A percentile compares a stretch with the other conserved stretches of the same genome.
Conservation (phyloP, 53 echinoderm and acorn worm genomes). For the Paracentrotus lividus region DNA sequence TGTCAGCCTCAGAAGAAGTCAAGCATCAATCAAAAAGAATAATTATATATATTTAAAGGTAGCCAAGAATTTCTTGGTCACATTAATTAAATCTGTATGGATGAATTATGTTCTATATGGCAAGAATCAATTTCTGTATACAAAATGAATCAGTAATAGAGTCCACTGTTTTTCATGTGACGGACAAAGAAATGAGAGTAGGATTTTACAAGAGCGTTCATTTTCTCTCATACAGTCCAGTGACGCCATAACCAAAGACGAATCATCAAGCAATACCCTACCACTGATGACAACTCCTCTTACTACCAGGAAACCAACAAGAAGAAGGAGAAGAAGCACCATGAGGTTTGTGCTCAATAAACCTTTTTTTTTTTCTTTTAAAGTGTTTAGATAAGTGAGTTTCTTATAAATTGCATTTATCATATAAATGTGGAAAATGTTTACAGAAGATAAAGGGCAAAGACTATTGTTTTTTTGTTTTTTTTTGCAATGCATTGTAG, state of each 20-base stretch:
- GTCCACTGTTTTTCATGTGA: background rate
- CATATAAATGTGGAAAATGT: too few relatives aligned
- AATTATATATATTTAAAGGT: too few relatives aligned
- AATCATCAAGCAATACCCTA: constrained; percentile 59
- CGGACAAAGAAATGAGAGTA: background rate
- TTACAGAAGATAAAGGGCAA: too few relatives aligned
- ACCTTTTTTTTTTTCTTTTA: too few relatives aligned
- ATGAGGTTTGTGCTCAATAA: constrained; percentile 46
- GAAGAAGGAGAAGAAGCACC: constrained; percentile 52
- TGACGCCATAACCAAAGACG: constrained; percentile 60
- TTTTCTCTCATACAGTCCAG: constrained; percentile 15
- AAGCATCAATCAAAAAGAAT: too few relatives aligned
- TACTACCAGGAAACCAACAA: constrained; percentile 50
- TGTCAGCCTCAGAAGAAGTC: too few relatives aligned
- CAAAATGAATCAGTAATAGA: background rate
- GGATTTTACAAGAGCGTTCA: too few relatives aligned
- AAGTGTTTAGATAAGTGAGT: too few relatives aligned
- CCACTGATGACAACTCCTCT: constrained; percentile 35
- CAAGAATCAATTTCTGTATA: background rate
- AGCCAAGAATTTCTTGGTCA: background rate
- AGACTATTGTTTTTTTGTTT: too few relatives aligned
- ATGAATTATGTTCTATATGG: background rate
- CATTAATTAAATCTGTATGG: background rate
- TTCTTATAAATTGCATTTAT: too few relatives aligned
- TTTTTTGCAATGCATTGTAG: too few relatives aligned